Evolutionary conservation across 2,113 vertebrate genomes (phyloP).

Genomic region (Solenodon paradoxus): DNA sequence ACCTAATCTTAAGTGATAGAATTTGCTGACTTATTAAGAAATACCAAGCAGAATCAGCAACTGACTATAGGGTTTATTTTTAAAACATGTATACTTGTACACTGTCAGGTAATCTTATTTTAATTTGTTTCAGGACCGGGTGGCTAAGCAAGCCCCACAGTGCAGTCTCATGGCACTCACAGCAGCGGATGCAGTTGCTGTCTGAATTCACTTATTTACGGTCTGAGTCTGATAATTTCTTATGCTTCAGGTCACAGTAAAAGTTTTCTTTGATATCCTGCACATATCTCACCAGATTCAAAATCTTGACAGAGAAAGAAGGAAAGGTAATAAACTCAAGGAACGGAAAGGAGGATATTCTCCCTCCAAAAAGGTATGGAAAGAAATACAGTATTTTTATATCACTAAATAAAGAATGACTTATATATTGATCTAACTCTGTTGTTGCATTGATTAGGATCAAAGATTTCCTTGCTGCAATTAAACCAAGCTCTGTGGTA

Average conservation of each 20-base stretch:
- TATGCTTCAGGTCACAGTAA: background rate
- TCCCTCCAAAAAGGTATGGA: background rate
- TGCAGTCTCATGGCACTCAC: constrained; percentile 47
- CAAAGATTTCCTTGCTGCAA: background rate
- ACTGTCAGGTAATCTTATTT: constrained; percentile 18
- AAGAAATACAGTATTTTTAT: constrained; percentile 33
- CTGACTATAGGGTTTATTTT: background rate
- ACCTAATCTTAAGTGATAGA: too few relatives aligned
- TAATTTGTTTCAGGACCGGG: background rate
- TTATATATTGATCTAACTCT: constrained; percentile 36
- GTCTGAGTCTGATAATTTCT: constrained; percentile 7
- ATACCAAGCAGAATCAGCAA: background rate
- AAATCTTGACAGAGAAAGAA: constrained; percentile 3
- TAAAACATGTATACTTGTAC: background rate
- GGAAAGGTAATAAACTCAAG: constrained; percentile 6
- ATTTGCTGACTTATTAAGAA: constrained; percentile 17
- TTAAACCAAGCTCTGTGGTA: background rate
- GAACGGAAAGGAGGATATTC: background rate
- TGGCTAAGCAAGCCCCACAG: background rate
- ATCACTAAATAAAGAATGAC: constrained; percentile 22
- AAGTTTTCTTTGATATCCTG: constrained; percentile 24
- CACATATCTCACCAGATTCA: background rate
- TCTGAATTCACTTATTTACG: constrained; percentile 10
- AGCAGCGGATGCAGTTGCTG: constrained; percentile 29
- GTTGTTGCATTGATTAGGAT: constrained; percentile 28